Evolutionary conservation across 2,797 vertebrate species (phyloP).

Genomic region (Emydoidea blandingii): DNA sequence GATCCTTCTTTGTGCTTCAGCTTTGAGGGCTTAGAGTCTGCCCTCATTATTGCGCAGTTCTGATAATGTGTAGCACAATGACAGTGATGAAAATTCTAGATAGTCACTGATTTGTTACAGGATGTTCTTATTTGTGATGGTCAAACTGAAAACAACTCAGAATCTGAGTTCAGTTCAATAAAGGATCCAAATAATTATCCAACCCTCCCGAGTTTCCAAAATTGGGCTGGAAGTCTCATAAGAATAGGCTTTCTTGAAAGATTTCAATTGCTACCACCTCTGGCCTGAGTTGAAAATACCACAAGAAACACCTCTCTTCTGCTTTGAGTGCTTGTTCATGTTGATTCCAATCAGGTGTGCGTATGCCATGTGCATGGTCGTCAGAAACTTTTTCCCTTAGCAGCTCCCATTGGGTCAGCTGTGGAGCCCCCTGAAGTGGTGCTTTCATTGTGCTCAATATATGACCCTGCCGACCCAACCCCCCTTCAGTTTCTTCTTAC

Average conservation of each 20-base stretch:
- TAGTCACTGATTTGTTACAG: not conserved
- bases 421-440: too few relatives aligned
- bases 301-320: not conserved
- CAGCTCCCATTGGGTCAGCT: too few relatives aligned
- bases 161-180: not conserved
- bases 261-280: not conserved
- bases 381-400: too few relatives aligned
- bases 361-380: too few relatives aligned
- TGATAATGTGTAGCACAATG: not conserved
- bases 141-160: not conserved
- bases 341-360: too few relatives aligned
- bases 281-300: not conserved
- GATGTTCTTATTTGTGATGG: not conserved
- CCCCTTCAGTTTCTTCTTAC: too few relatives aligned
- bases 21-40: not conserved
- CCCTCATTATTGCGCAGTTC: not conserved
- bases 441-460: too few relatives aligned
- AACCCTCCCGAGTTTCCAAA: not conserved
- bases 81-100: not conserved
- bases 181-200: not conserved
- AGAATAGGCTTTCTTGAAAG: not conserved
- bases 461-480: too few relatives aligned
- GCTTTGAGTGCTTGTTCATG: too few relatives aligned
- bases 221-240: not conserved
- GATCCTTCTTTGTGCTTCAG: not conserved